Conservation (phyloP, 2,888 invertebrate species). For the Acanthosepion pharaonis region DNA sequence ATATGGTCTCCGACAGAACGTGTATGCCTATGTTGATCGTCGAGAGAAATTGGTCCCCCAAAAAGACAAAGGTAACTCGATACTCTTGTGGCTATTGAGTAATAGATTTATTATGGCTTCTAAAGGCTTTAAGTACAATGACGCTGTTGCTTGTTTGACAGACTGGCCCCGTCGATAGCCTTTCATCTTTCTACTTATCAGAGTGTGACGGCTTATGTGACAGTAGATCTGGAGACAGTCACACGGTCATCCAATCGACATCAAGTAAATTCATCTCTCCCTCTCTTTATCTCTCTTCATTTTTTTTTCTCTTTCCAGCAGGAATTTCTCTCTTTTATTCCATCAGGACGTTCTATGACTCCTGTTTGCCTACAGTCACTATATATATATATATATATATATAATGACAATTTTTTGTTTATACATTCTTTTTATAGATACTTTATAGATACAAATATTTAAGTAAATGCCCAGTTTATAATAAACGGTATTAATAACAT, state of each 20-base stretch:
- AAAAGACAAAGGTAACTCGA: conserved; percentile 12
- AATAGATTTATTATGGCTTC: conserved; percentile 7
- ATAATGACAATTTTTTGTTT: too few species aligned
- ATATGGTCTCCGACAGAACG: not conserved
- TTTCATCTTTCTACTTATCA: not conserved
- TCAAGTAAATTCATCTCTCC: not conserved
- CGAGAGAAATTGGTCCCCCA: not conserved
- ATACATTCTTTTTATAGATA: not conserved
- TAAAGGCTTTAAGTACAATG: not conserved
- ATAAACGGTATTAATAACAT: too few species aligned
- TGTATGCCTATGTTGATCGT: not conserved
- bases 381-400: not conserved
- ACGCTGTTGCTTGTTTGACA: not conserved
- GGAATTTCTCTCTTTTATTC: too few species aligned
- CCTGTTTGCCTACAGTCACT: too few species aligned
- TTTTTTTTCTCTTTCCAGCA: not conserved
- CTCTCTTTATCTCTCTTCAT: not conserved
- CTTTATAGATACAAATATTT: not conserved
- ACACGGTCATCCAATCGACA: not conserved
- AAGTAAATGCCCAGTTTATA: not conserved
- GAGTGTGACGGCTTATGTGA: not conserved
- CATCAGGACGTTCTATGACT: too few species aligned
- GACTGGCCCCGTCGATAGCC: not conserved
- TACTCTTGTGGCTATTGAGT: not conserved
- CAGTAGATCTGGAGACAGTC: not conserved